Conservation (phyloP, 2,113 vertebrate species). For the Sinocyclocheilus maitianheensis region DNA sequence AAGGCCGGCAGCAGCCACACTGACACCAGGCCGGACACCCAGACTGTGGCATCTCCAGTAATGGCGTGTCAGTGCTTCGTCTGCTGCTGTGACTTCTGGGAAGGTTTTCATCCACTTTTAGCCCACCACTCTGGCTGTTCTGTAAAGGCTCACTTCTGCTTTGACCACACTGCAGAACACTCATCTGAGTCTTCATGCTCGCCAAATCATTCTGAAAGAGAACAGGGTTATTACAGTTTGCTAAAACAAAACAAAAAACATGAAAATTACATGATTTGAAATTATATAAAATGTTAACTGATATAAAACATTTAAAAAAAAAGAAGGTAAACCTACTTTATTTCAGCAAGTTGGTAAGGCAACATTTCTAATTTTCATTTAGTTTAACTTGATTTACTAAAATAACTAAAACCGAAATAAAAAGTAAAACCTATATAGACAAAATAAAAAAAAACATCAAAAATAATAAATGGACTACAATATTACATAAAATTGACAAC, state of each 20-base stretch:
- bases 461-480: too few species aligned
- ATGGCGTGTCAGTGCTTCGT: neutral
- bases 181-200: conserved; percentile 61
- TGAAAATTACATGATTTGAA: neutral
- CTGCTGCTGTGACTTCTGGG: neutral
- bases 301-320: neutral
- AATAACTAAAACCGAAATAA: neutral
- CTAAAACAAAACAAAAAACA: neutral
- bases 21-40: conserved; percentile 71
- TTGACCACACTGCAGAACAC: conserved; percentile 49
- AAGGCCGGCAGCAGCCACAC: conserved; percentile 67
- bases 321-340: neutral
- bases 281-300: neutral
- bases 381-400: neutral
- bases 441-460: neutral
- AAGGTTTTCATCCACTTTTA: neutral
- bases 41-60: neutral
- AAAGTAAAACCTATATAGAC: neutral
- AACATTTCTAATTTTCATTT: neutral
- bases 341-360: neutral
- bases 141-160: neutral
- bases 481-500: neutral
- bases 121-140: neutral
- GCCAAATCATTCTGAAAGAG: conserved; percentile 57
- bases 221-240: neutral